These are phyloP conservation scores for Odontocolon sp. DNA, from an alignment of 2,888 invertebrate genomes.

Conservation along the genomic window DNA sequence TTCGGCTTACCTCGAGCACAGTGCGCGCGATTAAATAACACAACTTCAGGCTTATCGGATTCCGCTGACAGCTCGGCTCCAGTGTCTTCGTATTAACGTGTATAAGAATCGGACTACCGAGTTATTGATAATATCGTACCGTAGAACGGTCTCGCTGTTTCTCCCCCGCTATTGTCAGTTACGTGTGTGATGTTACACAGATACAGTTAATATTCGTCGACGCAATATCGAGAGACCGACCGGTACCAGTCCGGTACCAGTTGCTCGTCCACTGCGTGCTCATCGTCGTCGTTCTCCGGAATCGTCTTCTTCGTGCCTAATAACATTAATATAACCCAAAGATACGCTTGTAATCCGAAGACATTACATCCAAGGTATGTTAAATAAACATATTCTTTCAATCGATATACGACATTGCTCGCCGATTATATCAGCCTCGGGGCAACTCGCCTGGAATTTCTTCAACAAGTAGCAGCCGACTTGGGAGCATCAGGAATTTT, in stretches of 20 bases:
- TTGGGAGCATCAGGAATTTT: neutral
- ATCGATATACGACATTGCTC: no score
- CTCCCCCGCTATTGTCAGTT: conserved; percentile 14
- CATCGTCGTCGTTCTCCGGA: conserved; percentile 1
- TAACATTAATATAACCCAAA: no score
- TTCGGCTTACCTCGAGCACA: neutral
- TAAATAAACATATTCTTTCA: no score
- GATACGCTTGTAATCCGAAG: no score
- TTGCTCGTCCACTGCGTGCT: conserved; percentile 55
- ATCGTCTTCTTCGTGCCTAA: no score
- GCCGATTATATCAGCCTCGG: neutral
- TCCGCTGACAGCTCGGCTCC: no score
- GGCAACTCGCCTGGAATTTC: neutral
- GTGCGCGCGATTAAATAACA: no score
- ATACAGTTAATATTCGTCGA: conserved; percentile 28
- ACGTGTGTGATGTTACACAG: conserved; percentile 11
- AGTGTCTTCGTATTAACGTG: neutral
- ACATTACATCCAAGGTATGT: no score
- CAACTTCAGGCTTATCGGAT: no score
- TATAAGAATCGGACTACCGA: neutral
- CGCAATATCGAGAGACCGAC: conserved; percentile 58
- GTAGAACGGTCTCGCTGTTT: conserved; percentile 2
- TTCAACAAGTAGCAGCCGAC: neutral
- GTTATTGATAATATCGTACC: neutral
- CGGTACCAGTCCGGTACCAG: conserved; percentile 70